Base-by-base conservation (phyloP, 2,888 invertebrate genomes). In the Marronus borbonicus region DNA sequence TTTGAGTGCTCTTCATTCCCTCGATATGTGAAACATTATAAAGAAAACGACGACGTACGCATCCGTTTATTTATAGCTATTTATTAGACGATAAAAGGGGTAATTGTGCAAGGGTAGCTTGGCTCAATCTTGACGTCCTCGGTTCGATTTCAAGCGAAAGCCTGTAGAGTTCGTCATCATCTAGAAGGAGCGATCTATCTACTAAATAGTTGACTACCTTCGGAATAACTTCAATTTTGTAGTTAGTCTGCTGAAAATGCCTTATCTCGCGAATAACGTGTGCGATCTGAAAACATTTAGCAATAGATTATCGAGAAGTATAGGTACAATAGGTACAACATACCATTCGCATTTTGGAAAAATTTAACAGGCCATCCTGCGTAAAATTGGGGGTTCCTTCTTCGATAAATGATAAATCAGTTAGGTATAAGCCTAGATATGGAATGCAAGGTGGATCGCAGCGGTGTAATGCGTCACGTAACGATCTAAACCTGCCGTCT, bases 341-440 rank as follows among this genome's bases (percentile, higher is more conserved):
- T 89, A 96, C 97, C 97, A 97, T 97, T 90, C 97, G 91, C 97
- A 97, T 97, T 89, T 97, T 97, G 5, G 97, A 96, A 89, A 97
- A 97, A 87, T 97, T 97, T 64, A 97, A 91, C 17, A 97, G 91
- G 76, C 95, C 94, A 81, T 97, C 96, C 2, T 96, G 95, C 0
- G 97, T 96, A 87, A 95, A 95, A 87, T 96, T 97, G 0, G 97
- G 94, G 2, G 97, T 96, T 44, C 97, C 97, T 89, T 97, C 97
- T 88, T 97, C 97, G 78, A 97, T 97, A 88, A 97, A 97, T 3
- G 97, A 96, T 69, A 97, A 90, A 88, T 97, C 97, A 7, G 97
- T 96, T 36, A 97, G 89, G 87, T 97, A 97, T 91, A 97, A 93
- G 62, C 97, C 97, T 81, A 96, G 89, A 86, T 96, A 96, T 0